A percentile compares a stretch with the other conserved stretches of the same genome.
phyloP scores from a whole-genome alignment of 1,140 invertebrate genomes.

The Orussus abietinus region DNA sequence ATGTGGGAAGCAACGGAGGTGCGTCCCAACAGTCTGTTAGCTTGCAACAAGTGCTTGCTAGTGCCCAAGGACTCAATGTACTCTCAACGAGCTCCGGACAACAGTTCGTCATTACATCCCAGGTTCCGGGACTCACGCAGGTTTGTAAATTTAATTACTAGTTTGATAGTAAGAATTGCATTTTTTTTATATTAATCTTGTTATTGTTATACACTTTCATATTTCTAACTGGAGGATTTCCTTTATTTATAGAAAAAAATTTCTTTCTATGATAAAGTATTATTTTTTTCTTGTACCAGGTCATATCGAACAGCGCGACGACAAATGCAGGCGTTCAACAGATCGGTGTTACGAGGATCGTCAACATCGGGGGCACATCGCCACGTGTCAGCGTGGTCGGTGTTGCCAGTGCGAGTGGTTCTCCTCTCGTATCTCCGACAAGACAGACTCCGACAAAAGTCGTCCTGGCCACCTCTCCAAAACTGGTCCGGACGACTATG shows the following conservation, averaged over 20 bases:
- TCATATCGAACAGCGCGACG: constrained; percentile 40
- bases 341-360: constrained; percentile 47
- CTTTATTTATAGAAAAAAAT: too few species aligned
- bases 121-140: constrained; percentile 51
- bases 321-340: constrained; percentile 42
- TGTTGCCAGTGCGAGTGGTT: constrained; percentile 34
- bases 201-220: too few species aligned
- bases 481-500: constrained; percentile 42
- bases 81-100: constrained; percentile 48
- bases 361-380: constrained; percentile 41
- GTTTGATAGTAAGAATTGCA: too few species aligned
- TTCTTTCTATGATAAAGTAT: constrained; percentile 9
- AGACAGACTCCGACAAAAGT: constrained; percentile 44
- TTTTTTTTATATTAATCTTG: too few species aligned
- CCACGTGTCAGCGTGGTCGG: constrained; percentile 41
- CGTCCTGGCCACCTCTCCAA: constrained; percentile 46
- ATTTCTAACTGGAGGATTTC: too few species aligned
- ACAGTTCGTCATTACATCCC: constrained; percentile 52
- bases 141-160: too few species aligned
- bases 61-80: constrained; percentile 47
- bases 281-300: constrained; percentile 28
- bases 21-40: constrained; percentile 46
- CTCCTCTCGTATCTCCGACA: constrained; percentile 35
- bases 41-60: constrained; percentile 51
- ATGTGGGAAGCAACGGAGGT: constrained; percentile 43